Percentiles rank a stretch among this genome's conserved stretches.
phyloP scores from a whole-genome alignment of 1,140 invertebrate species.

The Hyles euphorbiae region DNA sequence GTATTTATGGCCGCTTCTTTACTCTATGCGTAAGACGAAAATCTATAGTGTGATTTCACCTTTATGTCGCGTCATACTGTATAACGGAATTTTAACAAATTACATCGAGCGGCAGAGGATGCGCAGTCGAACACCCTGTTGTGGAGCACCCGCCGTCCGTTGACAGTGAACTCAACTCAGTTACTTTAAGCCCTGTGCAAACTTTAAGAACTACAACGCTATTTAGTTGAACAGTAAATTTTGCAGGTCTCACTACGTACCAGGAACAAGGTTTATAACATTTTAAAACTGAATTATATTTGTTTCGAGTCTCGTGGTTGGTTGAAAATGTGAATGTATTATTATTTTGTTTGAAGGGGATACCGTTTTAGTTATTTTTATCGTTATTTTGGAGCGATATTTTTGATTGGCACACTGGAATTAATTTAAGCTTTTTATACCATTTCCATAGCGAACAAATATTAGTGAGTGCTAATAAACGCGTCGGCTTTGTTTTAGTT shows the following conservation, averaged over 20 bases:
- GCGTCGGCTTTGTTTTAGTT: conserved; percentile 25
- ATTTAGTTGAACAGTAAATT: conserved; percentile 75
- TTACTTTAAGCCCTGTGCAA: no score
- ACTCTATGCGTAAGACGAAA: no score
- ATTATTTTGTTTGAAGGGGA: conserved; percentile 33
- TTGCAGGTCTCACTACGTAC: conserved; percentile 74
- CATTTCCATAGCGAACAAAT: conserved; percentile 11
- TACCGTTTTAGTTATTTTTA: conserved; percentile 24
- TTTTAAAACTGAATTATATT: conserved; percentile 48
- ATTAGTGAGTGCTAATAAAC: conserved; percentile 14
- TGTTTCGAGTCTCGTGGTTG: conserved; percentile 56
- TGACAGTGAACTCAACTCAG: no score
- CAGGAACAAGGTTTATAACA: conserved; percentile 73
- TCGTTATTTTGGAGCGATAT: conserved; percentile 24
- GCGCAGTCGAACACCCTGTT: conserved; percentile 1
- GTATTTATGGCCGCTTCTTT: no score
- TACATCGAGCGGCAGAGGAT: conserved; percentile 1
- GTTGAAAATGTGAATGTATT: conserved; percentile 53
- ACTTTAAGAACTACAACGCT: conserved; percentile 53
- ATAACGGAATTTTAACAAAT: no score
- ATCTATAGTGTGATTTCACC: no score
- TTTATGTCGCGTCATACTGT: no score
- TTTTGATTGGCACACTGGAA: conserved; percentile 38
- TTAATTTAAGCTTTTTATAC: conserved; percentile 25
- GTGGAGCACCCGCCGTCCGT: no score